Percentiles rank a stretch among this genome's conserved stretches.
Conservation (phyloP, 2,797 vertebrate genomes). For the Petrocephalus schoutedeni region DNA sequence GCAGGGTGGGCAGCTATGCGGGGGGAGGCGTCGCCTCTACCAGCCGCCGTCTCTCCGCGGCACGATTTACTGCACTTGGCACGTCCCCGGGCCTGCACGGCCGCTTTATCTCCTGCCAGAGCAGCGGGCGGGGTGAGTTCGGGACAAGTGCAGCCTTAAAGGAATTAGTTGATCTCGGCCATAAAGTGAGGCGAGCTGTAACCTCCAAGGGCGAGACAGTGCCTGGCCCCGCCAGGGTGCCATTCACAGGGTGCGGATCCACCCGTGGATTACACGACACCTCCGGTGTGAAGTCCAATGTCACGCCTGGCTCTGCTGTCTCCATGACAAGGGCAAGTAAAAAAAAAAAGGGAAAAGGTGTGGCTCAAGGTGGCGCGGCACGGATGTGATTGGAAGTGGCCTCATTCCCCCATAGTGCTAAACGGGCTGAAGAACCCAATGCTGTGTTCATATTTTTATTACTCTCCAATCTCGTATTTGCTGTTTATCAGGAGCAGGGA, state of each 20-base stretch:
- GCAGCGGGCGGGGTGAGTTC: constrained; percentile 32
- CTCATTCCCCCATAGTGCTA: background rate
- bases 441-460: background rate
- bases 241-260: background rate
- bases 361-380: background rate
- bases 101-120: constrained; percentile 42
- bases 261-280: background rate
- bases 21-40: background rate
- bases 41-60: constrained; percentile 2
- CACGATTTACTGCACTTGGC: constrained; percentile 39
- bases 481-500: background rate
- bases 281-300: constrained; percentile 5
- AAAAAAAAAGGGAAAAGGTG: background rate
- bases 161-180: constrained; percentile 22
- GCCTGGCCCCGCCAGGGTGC: background rate
- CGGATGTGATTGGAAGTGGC: background rate
- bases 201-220: background rate
- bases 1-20: background rate
- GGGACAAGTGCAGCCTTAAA: constrained; percentile 32
- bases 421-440: background rate
- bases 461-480: background rate
- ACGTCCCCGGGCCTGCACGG: constrained; percentile 18
- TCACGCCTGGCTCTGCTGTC: background rate
- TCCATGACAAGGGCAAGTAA: background rate
- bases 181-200: constrained; percentile 16